Base-by-base conservation (phyloP, 1,140 invertebrate genomes). In the Micrasema longulum region DNA sequence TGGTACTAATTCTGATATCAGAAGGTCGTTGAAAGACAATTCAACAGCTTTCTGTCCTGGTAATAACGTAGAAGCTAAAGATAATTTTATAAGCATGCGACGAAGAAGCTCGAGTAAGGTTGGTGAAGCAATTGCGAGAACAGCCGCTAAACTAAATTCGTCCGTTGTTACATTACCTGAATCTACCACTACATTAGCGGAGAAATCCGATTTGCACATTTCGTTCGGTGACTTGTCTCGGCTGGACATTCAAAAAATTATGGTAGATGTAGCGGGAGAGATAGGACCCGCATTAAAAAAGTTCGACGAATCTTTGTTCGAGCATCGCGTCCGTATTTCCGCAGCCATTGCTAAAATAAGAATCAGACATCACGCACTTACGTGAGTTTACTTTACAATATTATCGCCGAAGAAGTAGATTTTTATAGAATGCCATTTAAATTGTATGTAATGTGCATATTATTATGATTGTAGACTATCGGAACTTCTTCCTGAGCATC, bases 271-370 rank as follows among this genome's bases (percentile, higher is more conserved):
- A 5, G 74, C 70, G 11, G 74, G 74, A 20, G 74, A 76, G 23
- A 16, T 72, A 6, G 71, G 74, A 80, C 1, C 14, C 3, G 16
- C 62, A 11, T 14, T 76, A 16, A 76, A 62, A 11, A 36, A 81
- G 1, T 85, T 91, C 1, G 91, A 93, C 63, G 78, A 84, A 1
- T 85, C 85, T 0, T 79, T 94, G 1, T 89, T 90, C 86, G 79
- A 85, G 18, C 82, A 87, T 73, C 87, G 89, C 60, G 88, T 90
- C 0, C 85, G 88, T 57, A 81, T 94, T 7, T 90, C 91, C 0
- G 92, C 92, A 0, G 89, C 91, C 2, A 85, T 94, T 11, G 86
- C 89, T 12, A 87, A 91, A 73, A 85, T 91, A 66, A 82, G 92
- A 2, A 93, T 94, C 4, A 86, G 88, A 63, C 89, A 90, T 69